Conservation (phyloP, 2,888 invertebrate species). For the Leptinotarsa haldemani region DNA sequence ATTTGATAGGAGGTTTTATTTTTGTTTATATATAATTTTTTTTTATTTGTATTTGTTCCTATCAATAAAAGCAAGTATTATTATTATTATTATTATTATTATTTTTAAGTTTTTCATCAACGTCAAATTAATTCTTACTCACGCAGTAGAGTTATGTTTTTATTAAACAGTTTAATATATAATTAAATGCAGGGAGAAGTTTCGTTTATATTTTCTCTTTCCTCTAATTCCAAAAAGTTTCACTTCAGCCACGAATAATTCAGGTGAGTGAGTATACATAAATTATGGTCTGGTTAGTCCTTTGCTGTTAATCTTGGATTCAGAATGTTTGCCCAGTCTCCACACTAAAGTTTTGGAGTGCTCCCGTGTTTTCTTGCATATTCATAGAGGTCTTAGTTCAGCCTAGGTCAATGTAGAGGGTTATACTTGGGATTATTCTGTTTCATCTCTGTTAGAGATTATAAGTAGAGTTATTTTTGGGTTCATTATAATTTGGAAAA, state of each 20-base stretch:
- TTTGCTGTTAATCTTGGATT: constrained; percentile 12
- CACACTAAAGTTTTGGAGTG: constrained; percentile 31
- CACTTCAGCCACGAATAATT: neutral
- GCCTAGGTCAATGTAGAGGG: constrained; percentile 11
- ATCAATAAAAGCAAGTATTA: too few relatives aligned
- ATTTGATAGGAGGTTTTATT: too few relatives aligned
- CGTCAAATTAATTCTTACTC: too few relatives aligned
- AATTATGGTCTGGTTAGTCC: constrained; percentile 26
- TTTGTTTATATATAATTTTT: too few relatives aligned
- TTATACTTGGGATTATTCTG: neutral
- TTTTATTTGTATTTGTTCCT: too few relatives aligned
- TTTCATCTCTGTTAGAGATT: neutral
- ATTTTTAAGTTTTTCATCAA: too few relatives aligned
- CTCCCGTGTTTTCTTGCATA: constrained; percentile 30
- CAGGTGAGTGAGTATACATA: constrained; percentile 20
- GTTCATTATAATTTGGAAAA: neutral
- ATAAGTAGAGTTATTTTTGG: neutral
- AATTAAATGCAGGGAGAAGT: too few relatives aligned
- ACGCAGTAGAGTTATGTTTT: neutral
- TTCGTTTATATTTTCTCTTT: neutral
- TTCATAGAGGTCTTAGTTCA: constrained; percentile 30
- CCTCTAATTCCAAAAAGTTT: neutral
- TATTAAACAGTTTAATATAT: too few relatives aligned
- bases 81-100: too few relatives aligned
- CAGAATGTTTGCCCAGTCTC: constrained; percentile 25